Conservation (phyloP, 2,888 invertebrate genomes). For the Diaperis boleti region DNA sequence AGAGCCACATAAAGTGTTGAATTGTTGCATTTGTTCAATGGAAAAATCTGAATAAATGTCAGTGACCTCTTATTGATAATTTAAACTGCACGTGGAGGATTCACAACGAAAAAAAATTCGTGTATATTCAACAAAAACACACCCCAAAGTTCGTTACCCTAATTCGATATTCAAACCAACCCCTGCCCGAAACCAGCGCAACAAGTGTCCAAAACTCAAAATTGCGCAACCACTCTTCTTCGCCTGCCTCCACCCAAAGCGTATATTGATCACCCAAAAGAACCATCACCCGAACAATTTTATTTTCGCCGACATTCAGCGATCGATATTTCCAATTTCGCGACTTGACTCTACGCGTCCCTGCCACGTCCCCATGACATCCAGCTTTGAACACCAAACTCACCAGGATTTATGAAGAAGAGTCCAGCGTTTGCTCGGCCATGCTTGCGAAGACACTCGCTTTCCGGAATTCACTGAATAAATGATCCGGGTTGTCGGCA, state of each 20-base stretch:
- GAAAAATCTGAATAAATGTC: no score
- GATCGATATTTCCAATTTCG: neutral
- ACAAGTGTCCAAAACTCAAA: slow-evolving; percentile 18
- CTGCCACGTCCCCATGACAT: neutral
- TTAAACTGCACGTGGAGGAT: no score
- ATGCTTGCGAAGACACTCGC: slow-evolving; percentile 35
- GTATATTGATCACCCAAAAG: slow-evolving; percentile 30
- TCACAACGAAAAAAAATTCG: no score
- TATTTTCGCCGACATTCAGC: slow-evolving; percentile 11
- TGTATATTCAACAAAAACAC: no score
- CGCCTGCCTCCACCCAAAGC: slow-evolving; percentile 14
- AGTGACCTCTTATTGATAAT: no score
- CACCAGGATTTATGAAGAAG: slow-evolving; percentile 29
- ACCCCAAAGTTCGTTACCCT: no score
- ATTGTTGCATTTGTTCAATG: no score
- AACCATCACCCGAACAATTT: neutral
- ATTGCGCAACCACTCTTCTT: slow-evolving; percentile 6
- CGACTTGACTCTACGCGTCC: neutral
- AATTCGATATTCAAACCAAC: no score
- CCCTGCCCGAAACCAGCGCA: no score
- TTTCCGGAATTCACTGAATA: slow-evolving; percentile 35
- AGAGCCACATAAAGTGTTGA: no score
- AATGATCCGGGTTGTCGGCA: slow-evolving; percentile 31
- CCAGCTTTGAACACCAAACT: slow-evolving; percentile 12
- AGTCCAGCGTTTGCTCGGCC: slow-evolving; percentile 8